Evolutionary conservation across 2,888 invertebrate genomes (phyloP), one percentile per base, ranked within the genome.

Genomic region (Dryobota labecula): DNA sequence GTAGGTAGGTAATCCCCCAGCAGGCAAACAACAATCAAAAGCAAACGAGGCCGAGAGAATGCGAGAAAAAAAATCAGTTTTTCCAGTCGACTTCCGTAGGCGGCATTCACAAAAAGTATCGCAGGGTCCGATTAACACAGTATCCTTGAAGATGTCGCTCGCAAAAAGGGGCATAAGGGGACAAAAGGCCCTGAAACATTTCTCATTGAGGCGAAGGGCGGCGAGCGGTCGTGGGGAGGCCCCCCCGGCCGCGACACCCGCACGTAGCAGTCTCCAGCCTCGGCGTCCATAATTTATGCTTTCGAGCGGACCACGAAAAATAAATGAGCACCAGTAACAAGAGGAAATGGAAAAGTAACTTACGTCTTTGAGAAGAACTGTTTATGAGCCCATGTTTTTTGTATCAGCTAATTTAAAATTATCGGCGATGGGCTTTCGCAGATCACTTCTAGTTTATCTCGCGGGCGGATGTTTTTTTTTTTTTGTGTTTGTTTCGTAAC

Each of bases 231-330:
- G 83, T 68, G 79, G 86, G 89, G 86, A 74, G 80, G 74, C 54
- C 71, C 60, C 77, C 72, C 70, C 54, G 15, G 61, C 54, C 73
- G 63, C 69, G 71, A 78, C 89, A 70, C 87, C 91, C 89, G 84
- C 90, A 88, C 92, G 91, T 88, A 91, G 87, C 91, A 89, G 89
- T 88, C 91, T 91, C 91, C 88, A 85, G 89, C 91, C 91, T 87
- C 91, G 91, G 92, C 94, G 94, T 95, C 94, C 95, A 95, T 95
- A 94, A 95, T 95, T 95, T 95, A 95, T 94, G 92, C 92, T 90
- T 90, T 92, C 90, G 92, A 92, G 91, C 90, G 91, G 94, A 95
- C 94, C 91, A 90, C 93, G 91, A 94, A 94, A 94, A 94, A 95
- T 95, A 95, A 94, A 95, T 93, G 94, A 93, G 91, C 87, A 87